Evolutionary conservation across 2,888 invertebrate species (phyloP).

Genomic region (Drosophila mettleri): DNA sequence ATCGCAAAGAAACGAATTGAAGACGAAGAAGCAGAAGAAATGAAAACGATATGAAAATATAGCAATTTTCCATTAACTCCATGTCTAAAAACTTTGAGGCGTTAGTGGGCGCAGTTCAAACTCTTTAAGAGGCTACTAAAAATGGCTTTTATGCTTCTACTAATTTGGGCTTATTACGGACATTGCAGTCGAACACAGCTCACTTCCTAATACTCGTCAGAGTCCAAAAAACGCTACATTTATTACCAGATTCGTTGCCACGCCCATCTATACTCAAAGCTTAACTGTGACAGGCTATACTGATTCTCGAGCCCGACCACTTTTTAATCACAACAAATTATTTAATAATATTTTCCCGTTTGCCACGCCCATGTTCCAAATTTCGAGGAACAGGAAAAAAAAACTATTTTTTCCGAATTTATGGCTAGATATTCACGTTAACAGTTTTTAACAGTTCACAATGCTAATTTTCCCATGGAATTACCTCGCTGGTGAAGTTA

Average conservation of each 20-base stretch:
- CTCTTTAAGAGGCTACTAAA: slow-evolving; percentile 1
- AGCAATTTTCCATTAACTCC: slow-evolving; percentile 31
- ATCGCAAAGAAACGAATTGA: slow-evolving; percentile 31
- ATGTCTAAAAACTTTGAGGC: not conserved
- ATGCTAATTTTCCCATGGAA: not conserved
- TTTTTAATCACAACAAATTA: too few species aligned
- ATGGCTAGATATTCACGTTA: not conserved
- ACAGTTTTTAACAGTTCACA: not conserved
- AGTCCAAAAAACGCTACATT: too few species aligned
- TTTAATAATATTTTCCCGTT: too few species aligned
- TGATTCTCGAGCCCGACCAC: too few species aligned
- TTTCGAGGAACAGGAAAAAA: too few species aligned
- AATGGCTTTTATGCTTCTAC: not conserved
- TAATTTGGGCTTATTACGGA: not conserved
- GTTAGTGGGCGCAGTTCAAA: slow-evolving; percentile 1
- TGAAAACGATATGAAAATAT: slow-evolving; percentile 22
- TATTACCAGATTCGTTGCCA: too few species aligned
- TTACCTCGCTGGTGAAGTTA: slow-evolving; percentile 39
- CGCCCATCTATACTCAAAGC: too few species aligned
- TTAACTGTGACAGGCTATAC: too few species aligned
- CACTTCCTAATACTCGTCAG: not conserved
- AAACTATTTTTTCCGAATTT: not conserved
- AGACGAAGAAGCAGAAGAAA: not conserved
- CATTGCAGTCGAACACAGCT: not conserved
- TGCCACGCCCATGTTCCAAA: too few species aligned